Evolutionary conservation across 2,113 vertebrate species (phyloP).

Genomic region (Raja brachyura): DNA sequence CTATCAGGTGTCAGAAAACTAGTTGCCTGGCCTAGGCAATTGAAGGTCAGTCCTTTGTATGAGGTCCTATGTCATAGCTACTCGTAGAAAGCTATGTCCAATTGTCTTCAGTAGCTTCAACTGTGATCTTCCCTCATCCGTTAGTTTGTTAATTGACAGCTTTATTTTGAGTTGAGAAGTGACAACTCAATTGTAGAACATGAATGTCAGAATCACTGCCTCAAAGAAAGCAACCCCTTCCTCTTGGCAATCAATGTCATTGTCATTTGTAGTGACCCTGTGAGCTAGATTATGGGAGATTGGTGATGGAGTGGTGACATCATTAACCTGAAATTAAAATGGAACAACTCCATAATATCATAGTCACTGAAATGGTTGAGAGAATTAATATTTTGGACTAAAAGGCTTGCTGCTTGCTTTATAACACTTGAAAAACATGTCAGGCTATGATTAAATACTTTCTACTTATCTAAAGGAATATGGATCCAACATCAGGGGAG

Average conservation of each 20-base stretch:
- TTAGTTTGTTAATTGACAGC: neutral
- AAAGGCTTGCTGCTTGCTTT: neutral
- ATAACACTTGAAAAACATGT: neutral
- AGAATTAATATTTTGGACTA: neutral
- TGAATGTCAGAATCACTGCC: neutral
- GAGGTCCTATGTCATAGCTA: too few relatives aligned
- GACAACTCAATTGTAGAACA: neutral
- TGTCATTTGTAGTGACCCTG: neutral
- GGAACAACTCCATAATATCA: neutral
- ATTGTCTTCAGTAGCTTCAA: neutral
- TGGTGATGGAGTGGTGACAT: too few relatives aligned
- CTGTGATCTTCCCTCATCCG: neutral
- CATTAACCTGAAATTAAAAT: slow-evolving; percentile 7
- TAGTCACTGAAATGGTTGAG: too few relatives aligned
- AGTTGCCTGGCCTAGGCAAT: too few relatives aligned
- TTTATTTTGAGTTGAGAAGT: neutral
- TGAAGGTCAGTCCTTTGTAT: too few relatives aligned
- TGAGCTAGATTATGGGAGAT: neutral
- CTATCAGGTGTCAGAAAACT: too few relatives aligned
- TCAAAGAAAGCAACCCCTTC: neutral
- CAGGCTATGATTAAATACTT: neutral
- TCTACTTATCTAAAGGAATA: neutral
- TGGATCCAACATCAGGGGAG: neutral
- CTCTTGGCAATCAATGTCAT: neutral
- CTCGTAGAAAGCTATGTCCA: too few relatives aligned